These are phyloP conservation scores for Drosophila putrida DNA, from an alignment of 2,888 invertebrate species.

Conservation along the genomic window DNA sequence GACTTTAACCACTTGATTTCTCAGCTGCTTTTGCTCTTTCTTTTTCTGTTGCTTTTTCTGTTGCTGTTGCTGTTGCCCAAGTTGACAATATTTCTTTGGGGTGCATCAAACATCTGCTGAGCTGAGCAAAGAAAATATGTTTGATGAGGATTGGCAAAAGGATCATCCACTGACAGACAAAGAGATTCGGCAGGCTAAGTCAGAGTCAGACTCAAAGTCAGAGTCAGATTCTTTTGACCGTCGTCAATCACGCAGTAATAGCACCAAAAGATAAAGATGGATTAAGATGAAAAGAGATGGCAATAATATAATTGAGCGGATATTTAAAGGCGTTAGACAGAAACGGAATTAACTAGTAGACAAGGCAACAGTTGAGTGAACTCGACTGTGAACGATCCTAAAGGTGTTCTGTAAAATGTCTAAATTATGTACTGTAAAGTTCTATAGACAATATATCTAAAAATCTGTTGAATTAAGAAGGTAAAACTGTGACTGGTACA, in stretches of 20 bases:
- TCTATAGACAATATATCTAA: too few species aligned
- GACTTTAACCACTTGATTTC: conserved; percentile 8
- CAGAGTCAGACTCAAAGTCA: conserved; percentile 1
- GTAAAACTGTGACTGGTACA: too few species aligned
- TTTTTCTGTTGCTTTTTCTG: too few species aligned
- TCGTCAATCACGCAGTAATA: conserved; percentile 60
- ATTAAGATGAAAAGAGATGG: neutral
- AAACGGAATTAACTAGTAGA: neutral
- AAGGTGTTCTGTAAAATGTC: neutral
- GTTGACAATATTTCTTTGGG: conserved; percentile 44
- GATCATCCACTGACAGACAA: conserved; percentile 35
- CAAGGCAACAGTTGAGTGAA: neutral
- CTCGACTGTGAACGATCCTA: neutral
- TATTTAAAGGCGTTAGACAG: neutral
- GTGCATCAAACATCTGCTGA: conserved; percentile 40
- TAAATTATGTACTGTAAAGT: neutral
- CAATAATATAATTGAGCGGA: neutral
- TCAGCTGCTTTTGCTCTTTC: neutral
- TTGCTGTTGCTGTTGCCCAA: neutral
- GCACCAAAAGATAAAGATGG: neutral
- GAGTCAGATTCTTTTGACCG: conserved; percentile 45
- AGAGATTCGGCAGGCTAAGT: conserved; percentile 5
- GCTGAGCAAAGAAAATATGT: conserved; percentile 61
- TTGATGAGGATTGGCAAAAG: conserved; percentile 71
- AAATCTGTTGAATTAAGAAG: too few species aligned